Base-by-base conservation (phyloP, 1,140 invertebrate genomes). In the Leptestheria dahalacensis region DNA sequence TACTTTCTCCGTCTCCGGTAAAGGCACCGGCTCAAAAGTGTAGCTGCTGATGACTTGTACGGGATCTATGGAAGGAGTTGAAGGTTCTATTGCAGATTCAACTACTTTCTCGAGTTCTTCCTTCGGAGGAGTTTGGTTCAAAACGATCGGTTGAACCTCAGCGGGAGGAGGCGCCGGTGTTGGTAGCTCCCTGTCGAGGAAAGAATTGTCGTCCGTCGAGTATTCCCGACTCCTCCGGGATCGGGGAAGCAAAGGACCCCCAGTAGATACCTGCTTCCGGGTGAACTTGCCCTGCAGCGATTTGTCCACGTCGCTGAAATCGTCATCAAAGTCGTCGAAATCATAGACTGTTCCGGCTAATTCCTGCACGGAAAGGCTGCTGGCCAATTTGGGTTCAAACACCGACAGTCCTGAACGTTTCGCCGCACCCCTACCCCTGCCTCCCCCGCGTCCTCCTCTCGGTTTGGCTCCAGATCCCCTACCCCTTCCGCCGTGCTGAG, bases 321-420 rank as follows among this genome's bases (percentile, higher is more conserved):
- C 88, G 64, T 91, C 65, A 48, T 66, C 84, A 60, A 86, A 87
- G 68, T 90, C 66, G 41, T 62, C 85, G 64, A 88, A 81, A 67
- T 88, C 86, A 63, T 90, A 92, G 1, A 91, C 88, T 1, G 88
- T 91, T 2, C 88, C 88, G 2, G 83, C 81, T 24, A 91, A 74
- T 70, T 69, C 70, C 52, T 69, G 57, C 23, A 56, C 63, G 18
- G 58, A 59, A 3, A 54, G 57, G 46, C 62, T 62, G 1, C 56
- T 57, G 24, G 55, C 58, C 23, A 47, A 15, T 55, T 55, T 55
- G 11, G 53, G 53, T 29, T 55, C 53, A n/a, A 55, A 55, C 2
- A 55, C 24, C 2, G 85, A 66, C 15, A 61, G 26, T 0, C 64
- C 61, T 21, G 63, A 62, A 1, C 65, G 63, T 29, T 65, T 65